phyloP scores from a whole-genome alignment of 2,113 vertebrate species.

The Morone chrysops region DNA sequence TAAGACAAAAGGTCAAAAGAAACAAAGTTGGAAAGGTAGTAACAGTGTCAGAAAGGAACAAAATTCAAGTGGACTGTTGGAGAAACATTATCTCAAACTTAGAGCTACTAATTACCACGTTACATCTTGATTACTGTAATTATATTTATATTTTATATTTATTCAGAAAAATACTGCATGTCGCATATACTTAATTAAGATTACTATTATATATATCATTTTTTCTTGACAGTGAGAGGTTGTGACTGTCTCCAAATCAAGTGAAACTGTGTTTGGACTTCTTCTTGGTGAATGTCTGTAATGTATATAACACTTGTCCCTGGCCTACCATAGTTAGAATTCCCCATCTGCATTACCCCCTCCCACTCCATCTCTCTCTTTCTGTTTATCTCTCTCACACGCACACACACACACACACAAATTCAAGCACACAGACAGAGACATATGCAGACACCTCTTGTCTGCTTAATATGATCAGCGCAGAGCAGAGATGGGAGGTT shows the following conservation, averaged over 20 bases:
- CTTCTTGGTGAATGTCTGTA: constrained; percentile 37
- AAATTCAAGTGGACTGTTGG: neutral
- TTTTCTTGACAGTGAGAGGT: constrained; percentile 10
- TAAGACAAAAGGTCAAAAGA: neutral
- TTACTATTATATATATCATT: constrained; percentile 3
- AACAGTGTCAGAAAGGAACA: constrained; percentile 3
- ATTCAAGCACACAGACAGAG: constrained; percentile 1
- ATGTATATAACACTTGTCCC: constrained; percentile 41
- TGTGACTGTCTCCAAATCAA: neutral
- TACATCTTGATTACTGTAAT: constrained; percentile 28
- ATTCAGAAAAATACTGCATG: constrained; percentile 20
- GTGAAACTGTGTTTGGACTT: constrained; percentile 24
- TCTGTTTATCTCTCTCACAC: constrained; percentile 15
- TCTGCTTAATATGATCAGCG: constrained; percentile 73
- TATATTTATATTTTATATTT: constrained; percentile 24
- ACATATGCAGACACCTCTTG: constrained; percentile 56
- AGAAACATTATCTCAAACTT: neutral
- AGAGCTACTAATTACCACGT: constrained; percentile 21
- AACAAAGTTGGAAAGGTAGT: neutral
- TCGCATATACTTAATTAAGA: neutral
- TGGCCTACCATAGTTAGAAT: constrained; percentile 61
- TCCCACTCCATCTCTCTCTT: neutral
- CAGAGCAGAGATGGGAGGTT: constrained; percentile 62
- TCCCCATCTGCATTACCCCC: constrained; percentile 52
- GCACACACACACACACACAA: constrained; percentile 37